These are phyloP conservation scores for Cryptocephalus moraei DNA, from an alignment of 2,888 invertebrate species.

Conservation along the genomic window DNA sequence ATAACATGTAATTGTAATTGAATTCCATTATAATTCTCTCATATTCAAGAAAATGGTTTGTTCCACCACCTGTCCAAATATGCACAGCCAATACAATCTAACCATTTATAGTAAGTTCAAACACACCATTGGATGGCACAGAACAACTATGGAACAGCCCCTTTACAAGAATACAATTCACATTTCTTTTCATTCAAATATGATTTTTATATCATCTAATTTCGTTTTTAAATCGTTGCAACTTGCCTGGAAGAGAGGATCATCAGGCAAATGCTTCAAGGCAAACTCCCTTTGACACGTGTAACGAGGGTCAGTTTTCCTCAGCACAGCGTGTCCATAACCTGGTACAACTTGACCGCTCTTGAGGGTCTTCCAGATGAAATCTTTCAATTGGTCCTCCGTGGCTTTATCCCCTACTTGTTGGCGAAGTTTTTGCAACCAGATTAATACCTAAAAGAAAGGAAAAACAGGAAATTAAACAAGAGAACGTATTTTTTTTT, in stretches of 20 bases:
- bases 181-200: too few species aligned
- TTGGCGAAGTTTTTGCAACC: slow-evolving; percentile 82
- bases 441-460: slow-evolving; percentile 65
- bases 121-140: too few species aligned
- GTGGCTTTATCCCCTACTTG: slow-evolving; percentile 78
- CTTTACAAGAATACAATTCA: too few species aligned
- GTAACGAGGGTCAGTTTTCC: slow-evolving; percentile 90
- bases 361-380: slow-evolving; percentile 95
- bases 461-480: too few species aligned
- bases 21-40: background rate
- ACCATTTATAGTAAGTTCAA: too few species aligned
- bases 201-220: background rate
- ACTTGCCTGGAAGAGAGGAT: slow-evolving; percentile 70
- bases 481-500: too few species aligned
- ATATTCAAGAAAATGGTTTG: background rate
- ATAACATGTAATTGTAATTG: background rate
- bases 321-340: slow-evolving; percentile 90
- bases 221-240: too few species aligned
- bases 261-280: slow-evolving; percentile 84
- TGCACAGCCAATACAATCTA: too few species aligned
- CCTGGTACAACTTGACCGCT: slow-evolving; percentile 95
- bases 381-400: slow-evolving; percentile 88
- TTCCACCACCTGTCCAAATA: too few species aligned
- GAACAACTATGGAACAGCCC: too few species aligned
- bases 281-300: slow-evolving; percentile 92